Evolutionary conservation across 2,888 invertebrate genomes (phyloP), one percentile per base, ranked within the genome.

Genomic region (Encarsia formosa): DNA sequence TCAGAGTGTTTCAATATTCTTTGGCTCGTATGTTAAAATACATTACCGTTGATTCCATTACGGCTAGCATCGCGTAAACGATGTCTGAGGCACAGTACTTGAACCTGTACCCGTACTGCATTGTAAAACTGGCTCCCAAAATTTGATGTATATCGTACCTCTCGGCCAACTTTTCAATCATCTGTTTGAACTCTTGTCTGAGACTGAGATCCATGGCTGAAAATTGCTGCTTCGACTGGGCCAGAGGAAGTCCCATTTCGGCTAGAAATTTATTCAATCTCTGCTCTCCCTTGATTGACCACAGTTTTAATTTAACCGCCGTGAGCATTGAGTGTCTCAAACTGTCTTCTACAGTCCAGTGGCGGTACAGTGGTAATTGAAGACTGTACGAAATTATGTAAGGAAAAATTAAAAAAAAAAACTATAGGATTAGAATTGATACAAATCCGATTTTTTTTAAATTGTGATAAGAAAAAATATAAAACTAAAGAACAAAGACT

Each of bases 301-400:
- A 97, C 47, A 95, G 77, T 60, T 85, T 84, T 63, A 97, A 78
- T 52, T 85, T 83, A 40, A 91, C 90, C 2, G 91, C 88, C 3
- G 88, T 81, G 53, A 81, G 81, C 63, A 86, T 82, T 4, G 95
- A 87, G 76, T 91, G 87, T 60, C 84, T 82, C 59, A 97, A 77
- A 63, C 93, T 91, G 29, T 85, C 85, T 68, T 89, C 87, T 15
- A 97, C 81, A 16, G 88, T 88, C 97, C 97, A 98, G 72, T 91
- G 89, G 20, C 95, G 82, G 76, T 95, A 96, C 48, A 98, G 77
- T 2, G 85, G 84, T 59, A 97, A 76, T 67, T 84, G 83, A 44
- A 88, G 76, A 68, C 75, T 75, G 50, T 34, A 39, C 11, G 22
- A 22, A n/a, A n/a, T n/a, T n/a, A n/a, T n/a, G n/a, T n/a, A n/a